These are phyloP conservation scores for Pseudorectes ferrugineus DNA, from an alignment of 2,113 vertebrate genomes.

Conservation along the genomic window DNA sequence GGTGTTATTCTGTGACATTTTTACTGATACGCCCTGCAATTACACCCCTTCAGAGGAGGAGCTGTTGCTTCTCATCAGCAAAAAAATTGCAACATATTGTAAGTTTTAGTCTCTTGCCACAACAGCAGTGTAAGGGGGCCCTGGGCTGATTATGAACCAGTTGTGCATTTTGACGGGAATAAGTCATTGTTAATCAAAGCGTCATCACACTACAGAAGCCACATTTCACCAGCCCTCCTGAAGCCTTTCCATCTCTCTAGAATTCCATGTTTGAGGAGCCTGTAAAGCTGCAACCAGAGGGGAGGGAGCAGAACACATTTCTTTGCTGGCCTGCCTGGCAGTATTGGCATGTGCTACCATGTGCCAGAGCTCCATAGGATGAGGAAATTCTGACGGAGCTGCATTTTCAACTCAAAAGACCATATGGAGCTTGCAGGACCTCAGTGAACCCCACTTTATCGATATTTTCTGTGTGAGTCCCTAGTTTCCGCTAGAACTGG, in stretches of 20 bases:
- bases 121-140: not conserved
- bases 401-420: not conserved
- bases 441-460: accelerated
- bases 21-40: not conserved
- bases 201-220: not conserved
- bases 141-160: not conserved
- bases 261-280: not conserved
- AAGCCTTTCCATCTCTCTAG: not conserved
- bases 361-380: not conserved
- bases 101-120: not conserved
- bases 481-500: not conserved
- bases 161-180: not conserved
- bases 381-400: not conserved
- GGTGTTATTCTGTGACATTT: not conserved
- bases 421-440: not conserved
- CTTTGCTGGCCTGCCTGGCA: not conserved
- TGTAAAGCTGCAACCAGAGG: not conserved
- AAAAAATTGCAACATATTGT: not conserved
- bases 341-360: not conserved
- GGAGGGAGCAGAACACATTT: not conserved
- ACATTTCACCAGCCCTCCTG: not conserved
- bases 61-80: not conserved
- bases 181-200: not conserved
- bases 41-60: not conserved
- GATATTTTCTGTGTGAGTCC: not conserved